Percentiles rank a stretch among this genome's conserved stretches.
phyloP scores from a whole-genome alignment of 2,113 vertebrate species.

The Odobenus rosmarus region DNA sequence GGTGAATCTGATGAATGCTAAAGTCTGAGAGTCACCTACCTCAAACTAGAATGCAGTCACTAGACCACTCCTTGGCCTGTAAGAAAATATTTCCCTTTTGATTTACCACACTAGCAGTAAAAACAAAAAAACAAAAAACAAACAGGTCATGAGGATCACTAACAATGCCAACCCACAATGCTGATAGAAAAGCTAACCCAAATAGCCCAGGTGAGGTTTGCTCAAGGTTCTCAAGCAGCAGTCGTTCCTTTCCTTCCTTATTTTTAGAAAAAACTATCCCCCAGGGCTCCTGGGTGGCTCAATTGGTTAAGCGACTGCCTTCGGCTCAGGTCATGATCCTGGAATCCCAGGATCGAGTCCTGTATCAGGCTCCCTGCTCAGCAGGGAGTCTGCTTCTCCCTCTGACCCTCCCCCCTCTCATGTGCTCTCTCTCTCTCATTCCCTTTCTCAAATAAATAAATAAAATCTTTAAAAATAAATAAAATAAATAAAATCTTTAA shows the following conservation, averaged over 20 bases:
- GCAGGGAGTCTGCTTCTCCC: too few species aligned
- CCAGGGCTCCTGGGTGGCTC: neutral
- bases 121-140: neutral
- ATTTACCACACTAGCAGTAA: neutral
- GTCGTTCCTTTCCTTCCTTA: neutral
- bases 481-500: too few species aligned
- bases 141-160: neutral
- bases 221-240: neutral
- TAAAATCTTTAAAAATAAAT: too few species aligned
- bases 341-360: too few species aligned
- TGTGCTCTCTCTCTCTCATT: too few species aligned
- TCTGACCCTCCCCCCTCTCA: too few species aligned
- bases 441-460: too few species aligned
- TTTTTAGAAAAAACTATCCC: neutral
- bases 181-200: too few species aligned
- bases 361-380: too few species aligned
- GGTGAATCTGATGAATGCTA: neutral
- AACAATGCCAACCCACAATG: neutral
- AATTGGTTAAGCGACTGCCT: too few species aligned
- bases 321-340: too few species aligned
- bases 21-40: neutral
- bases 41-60: neutral
- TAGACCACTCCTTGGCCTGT: neutral
- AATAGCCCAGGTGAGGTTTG: neutral
- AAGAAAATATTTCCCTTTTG: neutral